These are phyloP conservation scores for Oncorhynchus gorbuscha DNA, from an alignment of 2,113 vertebrate genomes.

Conservation along the genomic window DNA sequence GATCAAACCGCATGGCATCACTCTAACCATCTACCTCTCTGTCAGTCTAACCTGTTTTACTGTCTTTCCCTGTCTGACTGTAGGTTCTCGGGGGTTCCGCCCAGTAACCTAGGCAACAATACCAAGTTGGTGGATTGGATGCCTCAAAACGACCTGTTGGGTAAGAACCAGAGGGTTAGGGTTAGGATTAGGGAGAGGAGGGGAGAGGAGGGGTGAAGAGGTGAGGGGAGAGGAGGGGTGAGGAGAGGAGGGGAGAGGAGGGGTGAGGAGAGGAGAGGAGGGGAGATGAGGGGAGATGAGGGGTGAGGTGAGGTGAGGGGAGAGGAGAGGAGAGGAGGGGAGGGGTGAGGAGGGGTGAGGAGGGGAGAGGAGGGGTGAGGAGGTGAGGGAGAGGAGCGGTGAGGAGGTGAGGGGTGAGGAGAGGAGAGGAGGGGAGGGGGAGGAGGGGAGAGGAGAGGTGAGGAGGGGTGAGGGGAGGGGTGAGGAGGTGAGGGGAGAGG, in stretches of 20 bases:
- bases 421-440: rapidly evolving
- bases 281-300: no score
- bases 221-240: no score
- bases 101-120: slow-evolving; percentile 93
- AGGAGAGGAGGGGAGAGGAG: no score
- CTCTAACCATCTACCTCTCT: not conserved
- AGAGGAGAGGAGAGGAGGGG: no score
- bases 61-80: not conserved
- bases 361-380: no score
- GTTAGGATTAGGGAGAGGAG: rapidly evolving
- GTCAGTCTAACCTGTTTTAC: not conserved
- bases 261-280: no score
- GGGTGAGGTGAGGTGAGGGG: no score
- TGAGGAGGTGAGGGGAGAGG: rapidly evolving
- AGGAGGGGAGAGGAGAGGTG: no score
- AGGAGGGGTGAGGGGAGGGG: not conserved
- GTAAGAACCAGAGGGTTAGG: slow-evolving; percentile 74
- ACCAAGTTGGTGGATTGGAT: slow-evolving; percentile 97
- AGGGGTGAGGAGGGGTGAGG: no score
- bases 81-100: slow-evolving; percentile 93
- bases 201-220: no score
- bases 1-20: not conserved
- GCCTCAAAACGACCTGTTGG: slow-evolving; percentile 95
- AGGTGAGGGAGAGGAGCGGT: no score
- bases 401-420: no score